These are phyloP conservation scores for Lydus trimaculatus DNA, from an alignment of 2,888 invertebrate species.

Conservation along the genomic window DNA sequence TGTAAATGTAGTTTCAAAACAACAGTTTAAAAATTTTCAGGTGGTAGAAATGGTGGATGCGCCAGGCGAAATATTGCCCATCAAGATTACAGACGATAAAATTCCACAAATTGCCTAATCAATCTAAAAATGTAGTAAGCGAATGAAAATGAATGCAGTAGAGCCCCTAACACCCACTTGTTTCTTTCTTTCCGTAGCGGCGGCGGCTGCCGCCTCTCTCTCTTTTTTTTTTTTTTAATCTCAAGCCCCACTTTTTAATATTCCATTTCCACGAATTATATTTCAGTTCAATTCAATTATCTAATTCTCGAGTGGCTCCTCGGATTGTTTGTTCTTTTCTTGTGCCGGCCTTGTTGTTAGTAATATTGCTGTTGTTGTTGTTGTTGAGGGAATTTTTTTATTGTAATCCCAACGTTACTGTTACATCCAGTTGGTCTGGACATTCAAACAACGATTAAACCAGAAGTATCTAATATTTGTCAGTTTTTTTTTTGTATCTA, in stretches of 20 bases:
- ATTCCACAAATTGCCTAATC: slow-evolving; percentile 11
- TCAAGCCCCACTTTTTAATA: slow-evolving; percentile 10
- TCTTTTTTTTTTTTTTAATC: neutral
- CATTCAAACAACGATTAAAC: slow-evolving; percentile 3
- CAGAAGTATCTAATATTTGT: neutral
- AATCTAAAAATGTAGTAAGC: neutral
- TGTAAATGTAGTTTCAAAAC: slow-evolving; percentile 3
- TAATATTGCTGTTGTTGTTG: slow-evolving; percentile 6
- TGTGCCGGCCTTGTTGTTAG: neutral
- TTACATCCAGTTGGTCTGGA: slow-evolving; percentile 1
- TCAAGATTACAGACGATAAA: neutral
- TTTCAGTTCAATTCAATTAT: slow-evolving; percentile 15
- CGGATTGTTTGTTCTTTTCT: slow-evolving; percentile 10
- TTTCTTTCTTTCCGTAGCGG: neutral
- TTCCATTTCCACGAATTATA: slow-evolving; percentile 14
- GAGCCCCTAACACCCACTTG: neutral
- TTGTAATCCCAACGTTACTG: slow-evolving; percentile 4
- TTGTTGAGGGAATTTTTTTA: slow-evolving; percentile 6
- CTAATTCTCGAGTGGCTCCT: slow-evolving; percentile 11
- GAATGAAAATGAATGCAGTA: neutral
- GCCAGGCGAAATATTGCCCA: slow-evolving; percentile 3
- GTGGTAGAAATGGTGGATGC: slow-evolving; percentile 13
- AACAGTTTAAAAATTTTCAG: neutral
- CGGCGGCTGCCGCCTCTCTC: neutral
- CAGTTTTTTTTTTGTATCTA: neutral